A percentile compares a stretch with the other conserved stretches of the same genome.
Conservation (phyloP, 2,113 vertebrate genomes). For the Alligator mississippiensis region DNA sequence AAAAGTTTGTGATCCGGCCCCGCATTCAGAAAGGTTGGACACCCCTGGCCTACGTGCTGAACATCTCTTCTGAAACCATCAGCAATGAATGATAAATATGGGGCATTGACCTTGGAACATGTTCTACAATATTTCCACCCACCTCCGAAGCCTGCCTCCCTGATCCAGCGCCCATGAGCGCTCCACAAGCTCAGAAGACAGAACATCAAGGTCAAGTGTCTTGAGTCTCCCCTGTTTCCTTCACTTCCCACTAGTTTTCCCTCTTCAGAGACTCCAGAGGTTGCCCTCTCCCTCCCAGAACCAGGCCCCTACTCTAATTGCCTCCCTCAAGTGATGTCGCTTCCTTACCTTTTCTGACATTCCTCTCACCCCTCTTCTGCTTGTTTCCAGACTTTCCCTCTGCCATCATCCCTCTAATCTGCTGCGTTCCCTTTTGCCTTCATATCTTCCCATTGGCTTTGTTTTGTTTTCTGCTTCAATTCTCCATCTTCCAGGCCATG, state of each 20-base stretch:
- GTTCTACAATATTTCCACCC: background rate
- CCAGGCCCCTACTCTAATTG: too few species aligned
- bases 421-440: background rate
- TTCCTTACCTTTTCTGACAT: too few species aligned
- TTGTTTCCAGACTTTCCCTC: too few species aligned
- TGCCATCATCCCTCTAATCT: background rate
- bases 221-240: too few species aligned
- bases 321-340: too few species aligned
- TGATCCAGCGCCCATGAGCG: rapidly evolving
- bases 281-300: too few species aligned
- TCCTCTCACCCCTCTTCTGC: background rate
- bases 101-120: background rate
- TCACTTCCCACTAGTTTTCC: too few species aligned
- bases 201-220: too few species aligned
- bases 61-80: rapidly evolving
- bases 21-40: too few species aligned
- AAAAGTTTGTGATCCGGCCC: too few species aligned
- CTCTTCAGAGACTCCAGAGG: too few species aligned
- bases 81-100: rapidly evolving
- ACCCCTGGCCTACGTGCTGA: rapidly evolving
- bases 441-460: background rate
- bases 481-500: background rate
- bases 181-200: too few species aligned
- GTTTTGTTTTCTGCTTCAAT: background rate
- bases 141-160: rapidly evolving